Base-by-base conservation (phyloP, 2,888 invertebrate genomes). In the Rotaria magnacalcarata region DNA sequence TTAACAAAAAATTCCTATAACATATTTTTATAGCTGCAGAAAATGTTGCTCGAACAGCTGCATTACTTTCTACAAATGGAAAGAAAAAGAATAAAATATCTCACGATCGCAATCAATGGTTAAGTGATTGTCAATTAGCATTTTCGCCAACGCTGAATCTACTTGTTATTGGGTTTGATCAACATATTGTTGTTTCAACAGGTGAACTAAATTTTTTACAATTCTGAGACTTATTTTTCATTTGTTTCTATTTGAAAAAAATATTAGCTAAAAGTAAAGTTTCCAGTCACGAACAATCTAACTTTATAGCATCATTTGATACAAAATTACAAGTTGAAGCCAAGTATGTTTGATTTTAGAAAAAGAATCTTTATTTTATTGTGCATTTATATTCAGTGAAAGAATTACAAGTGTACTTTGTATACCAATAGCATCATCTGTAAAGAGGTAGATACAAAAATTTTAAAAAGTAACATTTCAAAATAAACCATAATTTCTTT, bases 271-370 rank as follows among this genome's bases (percentile, higher is more conserved):
- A 34, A 67, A 67, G 34, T 67, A 67, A 67, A 67, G 11, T 2
- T 34, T 67, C 67, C 0, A 67, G 14, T 47, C 21, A 80, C 43
- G 75, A 80, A 47, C 75, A 80, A 43, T 47, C 75, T 47, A 47
- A 47, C 14, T 80, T 80, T n/a, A 47, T 11, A 21, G 47, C 47
- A 24, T 43, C 75, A 0, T 80, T 47, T n/a, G 47, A 80, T 21
- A 80, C 75, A 24, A 80, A 47, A 80, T n/a, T 80, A 47, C 75
- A 80, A 47, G 75, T 80, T 8, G 75, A 80, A 80, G 21, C 75
- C 2, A 80, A 47, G 75, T 80, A 80, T 16, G 14, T 43, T 1
- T 0, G 5, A 43, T 10, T 80, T 0, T 5, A 80, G 2, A 80
- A 24, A 75, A 52, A 8, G 4, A 52, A 52, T 11, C 1, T 14